Evolutionary conservation across 64 coral and sea anemone species (phyloP), one percentile per base, ranked within the genome.

Genomic region (Porites lutea): DNA sequence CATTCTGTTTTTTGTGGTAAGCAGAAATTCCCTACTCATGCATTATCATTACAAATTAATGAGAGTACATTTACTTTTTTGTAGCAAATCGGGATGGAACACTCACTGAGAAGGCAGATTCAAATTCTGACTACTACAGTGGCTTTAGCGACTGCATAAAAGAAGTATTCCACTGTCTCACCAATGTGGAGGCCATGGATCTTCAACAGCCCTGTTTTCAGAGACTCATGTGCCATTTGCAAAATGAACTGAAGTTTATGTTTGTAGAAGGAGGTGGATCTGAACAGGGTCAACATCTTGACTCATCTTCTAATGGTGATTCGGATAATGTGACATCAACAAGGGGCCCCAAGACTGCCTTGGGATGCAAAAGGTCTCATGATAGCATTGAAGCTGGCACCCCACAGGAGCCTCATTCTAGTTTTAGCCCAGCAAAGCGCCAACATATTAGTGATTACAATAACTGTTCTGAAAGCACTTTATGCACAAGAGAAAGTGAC

Each of bases 101-200:
- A 51, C 18, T 45, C 10, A 49, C 2, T 51, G 45, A 47, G 64
- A 61, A 84, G 45, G 0, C 19, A 50, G 81, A 68, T 10, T 16
- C 68, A 15, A 84, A 7, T 50, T 21, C 81, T n/a, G 68, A 84
- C 61, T 84, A 84, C 61, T 84, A 48, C 48, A 84, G n/a, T 23
- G 81, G 81, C 6, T 84, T 84, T 21, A 84, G 48, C 0, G 81
- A 84, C 61, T 84, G 81, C n/a, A 68, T 84, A 51, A 84, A 68
- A 68, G 81, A 84, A 13, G 81, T 84, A 18, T 84, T 84, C 22
- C 81, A 68, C 18, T 84, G 81, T 23, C 81, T 84, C 19, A 84
- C 81, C 14, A 84, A 84, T 84, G 81, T 84, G 13, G 81, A 84
- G 68, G 81, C 81, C 8, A 84, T 84, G 81, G 81, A 84, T 12